Evolutionary conservation across 2,888 invertebrate species (phyloP).

Genomic region (Tiliacea citrago): DNA sequence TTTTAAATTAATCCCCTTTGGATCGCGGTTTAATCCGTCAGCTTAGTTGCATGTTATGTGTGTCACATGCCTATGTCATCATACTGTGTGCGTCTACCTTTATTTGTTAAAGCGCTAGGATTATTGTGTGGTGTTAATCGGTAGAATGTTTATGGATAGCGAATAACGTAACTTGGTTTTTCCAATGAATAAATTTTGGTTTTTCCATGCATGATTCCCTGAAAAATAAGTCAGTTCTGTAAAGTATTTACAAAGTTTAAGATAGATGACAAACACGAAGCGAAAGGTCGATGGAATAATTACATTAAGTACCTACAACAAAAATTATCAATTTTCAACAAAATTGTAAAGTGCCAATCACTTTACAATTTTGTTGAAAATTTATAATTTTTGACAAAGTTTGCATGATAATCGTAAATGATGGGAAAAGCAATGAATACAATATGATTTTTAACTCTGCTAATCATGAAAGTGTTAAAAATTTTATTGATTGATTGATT

Average conservation of each 20-base stretch:
- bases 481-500: too few species aligned
- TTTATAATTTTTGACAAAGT: conserved; percentile 6
- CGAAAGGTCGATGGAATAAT: background rate
- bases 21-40: conserved; percentile 39
- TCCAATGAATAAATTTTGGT: background rate
- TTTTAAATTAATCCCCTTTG: conserved; percentile 58
- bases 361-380: too few species aligned
- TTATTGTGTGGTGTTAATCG: conserved; percentile 9
- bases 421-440: background rate
- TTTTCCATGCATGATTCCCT: background rate
- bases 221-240: background rate
- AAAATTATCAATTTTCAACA: background rate
- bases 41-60: conserved; percentile 43
- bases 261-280: background rate
- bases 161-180: background rate
- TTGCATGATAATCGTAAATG: background rate
- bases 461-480: background rate
- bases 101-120: conserved; percentile 21
- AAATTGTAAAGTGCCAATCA: background rate
- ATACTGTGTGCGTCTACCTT: conserved; percentile 8
- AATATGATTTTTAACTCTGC: background rate
- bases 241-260: background rate
- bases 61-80: conserved; percentile 35
- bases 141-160: background rate
- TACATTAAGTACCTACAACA: background rate